phyloP scores from a whole-genome alignment of 2,797 vertebrate species.

The Chrysolophus pictus region DNA sequence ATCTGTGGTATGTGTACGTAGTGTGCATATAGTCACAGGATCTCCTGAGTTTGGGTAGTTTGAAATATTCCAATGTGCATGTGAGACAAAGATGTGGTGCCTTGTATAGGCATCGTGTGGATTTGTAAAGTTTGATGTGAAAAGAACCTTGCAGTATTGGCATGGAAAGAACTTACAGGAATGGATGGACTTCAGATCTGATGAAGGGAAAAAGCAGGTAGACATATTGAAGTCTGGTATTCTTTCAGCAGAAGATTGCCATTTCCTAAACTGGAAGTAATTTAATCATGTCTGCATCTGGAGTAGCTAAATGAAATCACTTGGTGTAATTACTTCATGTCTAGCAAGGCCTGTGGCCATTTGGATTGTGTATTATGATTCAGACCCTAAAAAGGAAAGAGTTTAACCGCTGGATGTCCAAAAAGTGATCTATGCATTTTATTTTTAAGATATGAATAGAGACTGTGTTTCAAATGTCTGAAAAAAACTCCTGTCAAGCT shows the following conservation, averaged over 20 bases:
- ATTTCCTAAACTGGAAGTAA: slow-evolving; percentile 60
- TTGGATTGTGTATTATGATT: slow-evolving; percentile 22
- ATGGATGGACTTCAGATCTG: not conserved
- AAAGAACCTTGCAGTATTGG: not conserved
- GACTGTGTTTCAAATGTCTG: not conserved
- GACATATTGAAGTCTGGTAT: not conserved
- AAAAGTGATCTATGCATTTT: slow-evolving; percentile 13
- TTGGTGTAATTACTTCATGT: slow-evolving; percentile 20
- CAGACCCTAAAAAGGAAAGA: not conserved
- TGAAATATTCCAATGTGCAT: not conserved
- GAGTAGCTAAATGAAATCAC: slow-evolving; percentile 54
- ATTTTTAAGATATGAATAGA: not conserved
- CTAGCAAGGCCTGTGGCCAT: slow-evolving; percentile 29
- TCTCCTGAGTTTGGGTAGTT: not conserved
- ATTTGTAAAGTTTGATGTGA: not conserved
- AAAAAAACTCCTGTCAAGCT: not conserved
- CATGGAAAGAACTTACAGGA: not conserved
- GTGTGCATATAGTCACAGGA: not conserved
- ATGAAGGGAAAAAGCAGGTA: slow-evolving; percentile 20
- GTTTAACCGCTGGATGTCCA: not conserved
- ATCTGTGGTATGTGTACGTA: not conserved
- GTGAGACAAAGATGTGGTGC: not conserved
- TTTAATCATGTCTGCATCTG: slow-evolving; percentile 54
- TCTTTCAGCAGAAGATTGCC: not conserved
- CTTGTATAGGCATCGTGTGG: fast-evolving